Percentiles rank a stretch among this genome's conserved stretches.
Evolutionary conservation across 2,888 invertebrate species (phyloP).

Genomic region (Itoplectis maculator): DNA sequence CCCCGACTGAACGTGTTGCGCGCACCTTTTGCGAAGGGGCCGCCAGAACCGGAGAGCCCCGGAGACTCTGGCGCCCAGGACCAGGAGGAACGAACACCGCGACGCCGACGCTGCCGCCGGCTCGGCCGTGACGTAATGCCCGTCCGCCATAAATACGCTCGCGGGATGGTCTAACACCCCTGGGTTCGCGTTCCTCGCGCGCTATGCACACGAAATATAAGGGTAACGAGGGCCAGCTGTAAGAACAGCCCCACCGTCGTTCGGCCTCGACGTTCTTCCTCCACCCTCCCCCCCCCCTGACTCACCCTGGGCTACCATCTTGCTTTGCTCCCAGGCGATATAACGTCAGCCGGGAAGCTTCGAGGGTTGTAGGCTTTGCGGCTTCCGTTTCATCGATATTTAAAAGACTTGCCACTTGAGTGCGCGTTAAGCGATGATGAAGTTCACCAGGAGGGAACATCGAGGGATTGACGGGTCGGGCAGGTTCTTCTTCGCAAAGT

Average conservation of each 20-base stretch:
- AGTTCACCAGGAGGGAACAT: constrained; percentile 29
- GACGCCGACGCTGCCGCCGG: constrained; percentile 42
- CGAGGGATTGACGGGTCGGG: constrained; percentile 51
- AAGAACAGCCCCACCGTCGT: constrained; percentile 64
- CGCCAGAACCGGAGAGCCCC: constrained; percentile 52
- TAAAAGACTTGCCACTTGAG: constrained; percentile 65
- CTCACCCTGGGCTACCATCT: constrained; percentile 46
- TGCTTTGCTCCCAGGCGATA: constrained; percentile 49
- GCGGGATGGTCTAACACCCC: constrained; percentile 67
- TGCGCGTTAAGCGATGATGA: constrained; percentile 42
- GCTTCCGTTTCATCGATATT: constrained; percentile 71
- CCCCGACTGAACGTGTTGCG: constrained; percentile 62
- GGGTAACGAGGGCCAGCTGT: constrained; percentile 70
- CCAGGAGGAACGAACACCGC: constrained; percentile 8
- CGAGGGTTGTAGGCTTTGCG: constrained; percentile 64
- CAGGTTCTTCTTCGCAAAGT: constrained; percentile 48
- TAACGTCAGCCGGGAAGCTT: constrained; percentile 48
- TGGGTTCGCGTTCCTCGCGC: constrained; percentile 62
- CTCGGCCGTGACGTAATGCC: constrained; percentile 67
- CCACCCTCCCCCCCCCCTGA: too few species aligned
- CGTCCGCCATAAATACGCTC: constrained; percentile 70
- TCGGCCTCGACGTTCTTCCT: constrained; percentile 25
- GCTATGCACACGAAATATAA: constrained; percentile 65
- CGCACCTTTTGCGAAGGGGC: constrained; percentile 63
- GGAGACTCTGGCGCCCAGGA: constrained; percentile 62